phyloP scores from a whole-genome alignment of 2,888 invertebrate genomes.

The Dendrolimus houi region DNA sequence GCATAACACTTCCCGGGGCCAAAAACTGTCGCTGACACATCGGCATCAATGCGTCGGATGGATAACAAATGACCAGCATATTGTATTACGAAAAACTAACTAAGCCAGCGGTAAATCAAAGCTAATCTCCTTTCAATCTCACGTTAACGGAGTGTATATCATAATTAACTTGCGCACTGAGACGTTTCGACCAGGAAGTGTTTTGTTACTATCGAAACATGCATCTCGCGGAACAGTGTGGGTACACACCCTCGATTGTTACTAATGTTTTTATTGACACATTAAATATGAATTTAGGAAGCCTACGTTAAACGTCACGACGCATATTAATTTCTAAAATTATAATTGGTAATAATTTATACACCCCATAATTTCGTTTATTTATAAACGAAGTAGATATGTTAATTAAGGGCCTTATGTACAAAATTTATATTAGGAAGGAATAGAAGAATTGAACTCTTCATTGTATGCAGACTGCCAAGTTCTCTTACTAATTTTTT shows the following conservation, averaged over 20 bases:
- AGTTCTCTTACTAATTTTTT: no score
- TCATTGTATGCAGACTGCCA: no score
- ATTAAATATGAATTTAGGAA: conserved; percentile 1
- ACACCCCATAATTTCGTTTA: no score
- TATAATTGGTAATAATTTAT: no score
- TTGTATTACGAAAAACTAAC: conserved; percentile 14
- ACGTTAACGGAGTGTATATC: conserved; percentile 47
- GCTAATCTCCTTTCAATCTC: conserved; percentile 57
- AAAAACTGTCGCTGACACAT: no score
- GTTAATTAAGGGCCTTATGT: no score
- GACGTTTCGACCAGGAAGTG: conserved; percentile 42
- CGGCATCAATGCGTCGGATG: neutral
- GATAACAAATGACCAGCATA: conserved; percentile 24
- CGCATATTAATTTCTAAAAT: no score
- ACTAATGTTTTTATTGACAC: conserved; percentile 14
- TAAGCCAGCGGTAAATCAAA: conserved; percentile 41
- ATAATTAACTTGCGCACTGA: conserved; percentile 38
- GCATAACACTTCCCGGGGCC: conserved; percentile 5
- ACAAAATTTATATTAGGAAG: no score
- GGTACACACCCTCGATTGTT: conserved; percentile 33
- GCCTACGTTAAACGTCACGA: neutral
- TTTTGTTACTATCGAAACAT: conserved; percentile 54
- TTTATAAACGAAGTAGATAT: no score
- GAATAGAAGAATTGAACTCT: no score
- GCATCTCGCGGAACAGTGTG: conserved; percentile 41